A percentile compares a stretch with the other conserved stretches of the same genome.
phyloP scores from a whole-genome alignment of 2,113 vertebrate genomes.

The Sylvietta virens region DNA sequence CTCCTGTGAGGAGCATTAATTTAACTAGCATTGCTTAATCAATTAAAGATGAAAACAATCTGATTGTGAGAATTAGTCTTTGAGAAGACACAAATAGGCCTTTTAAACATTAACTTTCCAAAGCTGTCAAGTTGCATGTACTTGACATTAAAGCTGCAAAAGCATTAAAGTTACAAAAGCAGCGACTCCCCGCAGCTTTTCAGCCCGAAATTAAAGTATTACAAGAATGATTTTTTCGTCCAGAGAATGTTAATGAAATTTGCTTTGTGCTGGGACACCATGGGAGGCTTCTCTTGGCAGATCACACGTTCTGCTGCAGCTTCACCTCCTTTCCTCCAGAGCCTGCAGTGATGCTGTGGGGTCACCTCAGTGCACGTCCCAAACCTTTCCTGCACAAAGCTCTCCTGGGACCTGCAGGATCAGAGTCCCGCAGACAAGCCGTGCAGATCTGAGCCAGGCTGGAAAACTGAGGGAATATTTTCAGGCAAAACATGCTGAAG shows the following conservation, averaged over 20 bases:
- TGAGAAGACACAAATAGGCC: neutral
- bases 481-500: neutral
- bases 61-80: neutral
- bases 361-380: neutral
- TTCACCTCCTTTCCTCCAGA: neutral
- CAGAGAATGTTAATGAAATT: conserved; percentile 46
- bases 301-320: neutral
- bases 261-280: conserved; percentile 27
- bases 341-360: neutral
- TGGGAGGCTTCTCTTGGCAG: conserved; percentile 12
- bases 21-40: neutral
- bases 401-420: neutral
- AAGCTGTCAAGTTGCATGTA: neutral
- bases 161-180: conserved; percentile 12
- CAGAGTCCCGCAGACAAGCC: neutral
- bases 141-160: conserved; percentile 1
- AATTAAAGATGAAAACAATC: neutral
- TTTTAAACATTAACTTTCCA: neutral
- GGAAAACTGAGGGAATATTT: neutral
- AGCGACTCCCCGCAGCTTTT: conserved; percentile 3
- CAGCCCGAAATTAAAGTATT: neutral
- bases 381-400: neutral
- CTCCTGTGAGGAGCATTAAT: neutral
- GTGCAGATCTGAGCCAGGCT: neutral
- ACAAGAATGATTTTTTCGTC: neutral